Evolutionary conservation across 2,113 vertebrate genomes (phyloP).

Genomic region (Chelonoidis abingdonii): DNA sequence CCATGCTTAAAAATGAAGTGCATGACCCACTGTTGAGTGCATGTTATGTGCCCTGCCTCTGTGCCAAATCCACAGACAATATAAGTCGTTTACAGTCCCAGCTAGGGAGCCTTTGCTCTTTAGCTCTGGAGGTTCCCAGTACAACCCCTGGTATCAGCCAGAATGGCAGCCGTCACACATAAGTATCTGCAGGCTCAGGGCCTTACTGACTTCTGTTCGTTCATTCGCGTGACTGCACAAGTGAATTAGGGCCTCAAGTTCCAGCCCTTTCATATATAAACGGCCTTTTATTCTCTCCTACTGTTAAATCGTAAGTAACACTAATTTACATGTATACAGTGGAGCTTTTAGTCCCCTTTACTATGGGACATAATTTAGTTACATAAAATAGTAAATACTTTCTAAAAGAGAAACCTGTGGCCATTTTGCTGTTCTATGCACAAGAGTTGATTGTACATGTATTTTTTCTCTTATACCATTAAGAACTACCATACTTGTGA

Average conservation of each 20-base stretch:
- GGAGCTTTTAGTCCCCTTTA: not conserved
- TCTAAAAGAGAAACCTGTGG: not conserved
- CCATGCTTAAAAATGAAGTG: not conserved
- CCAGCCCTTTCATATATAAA: not conserved
- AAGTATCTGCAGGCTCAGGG: not conserved
- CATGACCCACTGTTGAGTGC: not conserved
- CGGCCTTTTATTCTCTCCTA: not conserved
- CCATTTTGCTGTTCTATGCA: not conserved
- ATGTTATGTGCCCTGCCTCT: not conserved
- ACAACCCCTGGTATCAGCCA: not conserved
- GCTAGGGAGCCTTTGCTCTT: not conserved
- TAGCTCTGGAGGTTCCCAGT: not conserved
- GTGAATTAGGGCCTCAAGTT: not conserved
- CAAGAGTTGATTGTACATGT: not conserved
- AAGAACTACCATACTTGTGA: slow-evolving; percentile 16
- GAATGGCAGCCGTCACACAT: not conserved
- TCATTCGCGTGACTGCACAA: not conserved
- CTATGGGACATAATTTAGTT: not conserved
- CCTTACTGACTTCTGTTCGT: not conserved
- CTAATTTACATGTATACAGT: not conserved
- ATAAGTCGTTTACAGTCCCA: not conserved
- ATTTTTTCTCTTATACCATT: not conserved
- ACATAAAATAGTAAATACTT: not conserved
- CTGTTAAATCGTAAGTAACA: not conserved
- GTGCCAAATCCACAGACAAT: not conserved